Evolutionary conservation across 2,113 vertebrate species (phyloP).

Genomic region (Pollachius pollachius): DNA sequence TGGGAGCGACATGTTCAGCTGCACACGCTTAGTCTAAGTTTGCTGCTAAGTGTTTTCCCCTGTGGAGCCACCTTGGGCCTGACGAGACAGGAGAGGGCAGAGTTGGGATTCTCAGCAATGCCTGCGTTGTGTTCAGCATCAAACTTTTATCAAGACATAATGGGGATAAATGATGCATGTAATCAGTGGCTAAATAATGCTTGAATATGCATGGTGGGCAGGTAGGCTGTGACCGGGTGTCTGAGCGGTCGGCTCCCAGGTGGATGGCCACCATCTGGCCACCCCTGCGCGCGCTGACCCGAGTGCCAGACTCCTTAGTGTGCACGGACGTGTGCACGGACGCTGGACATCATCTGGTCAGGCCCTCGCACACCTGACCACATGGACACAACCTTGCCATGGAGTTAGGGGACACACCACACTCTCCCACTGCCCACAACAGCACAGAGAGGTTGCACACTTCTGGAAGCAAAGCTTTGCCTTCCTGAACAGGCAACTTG

Average conservation of each 20-base stretch:
- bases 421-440: background rate
- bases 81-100: constrained; percentile 70
- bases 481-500: too few species aligned
- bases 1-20: too few species aligned
- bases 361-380: constrained; percentile 70
- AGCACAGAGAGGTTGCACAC: too few species aligned
- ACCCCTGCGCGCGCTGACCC: constrained; percentile 69
- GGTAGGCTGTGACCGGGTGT: constrained; percentile 71
- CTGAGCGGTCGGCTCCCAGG: constrained; percentile 72
- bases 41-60: too few species aligned
- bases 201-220: constrained; percentile 77
- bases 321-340: constrained; percentile 70
- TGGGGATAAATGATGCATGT: constrained; percentile 82
- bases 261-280: constrained; percentile 78
- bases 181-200: constrained; percentile 79
- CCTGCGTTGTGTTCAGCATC: constrained; percentile 72
- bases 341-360: constrained; percentile 72
- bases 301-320: constrained; percentile 75
- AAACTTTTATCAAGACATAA: constrained; percentile 80
- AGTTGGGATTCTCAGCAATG: constrained; percentile 72
- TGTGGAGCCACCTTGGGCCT: constrained; percentile 38
- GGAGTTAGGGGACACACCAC: constrained; percentile 71
- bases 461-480: too few species aligned
- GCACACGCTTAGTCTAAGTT: background rate
- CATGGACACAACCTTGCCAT: constrained; percentile 75